These are phyloP conservation scores for Plagodis dolabraria DNA, from an alignment of 2,888 invertebrate species.

Conservation along the genomic window DNA sequence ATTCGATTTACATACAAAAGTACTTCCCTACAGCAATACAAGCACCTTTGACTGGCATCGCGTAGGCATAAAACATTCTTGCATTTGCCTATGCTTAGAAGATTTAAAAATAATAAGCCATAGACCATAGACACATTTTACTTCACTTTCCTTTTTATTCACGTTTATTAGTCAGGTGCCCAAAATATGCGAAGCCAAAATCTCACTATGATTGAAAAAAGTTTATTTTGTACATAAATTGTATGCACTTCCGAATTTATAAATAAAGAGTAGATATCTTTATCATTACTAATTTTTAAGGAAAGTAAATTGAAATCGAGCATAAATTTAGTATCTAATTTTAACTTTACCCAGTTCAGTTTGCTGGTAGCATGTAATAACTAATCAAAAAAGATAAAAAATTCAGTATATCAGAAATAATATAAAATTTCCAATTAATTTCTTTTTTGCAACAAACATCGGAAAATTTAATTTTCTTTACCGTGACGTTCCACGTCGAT, in stretches of 20 bases:
- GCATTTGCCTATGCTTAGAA: constrained; percentile 33
- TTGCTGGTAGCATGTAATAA: too few relatives aligned
- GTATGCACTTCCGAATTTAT: too few relatives aligned
- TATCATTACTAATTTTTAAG: not conserved
- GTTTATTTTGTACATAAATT: not conserved
- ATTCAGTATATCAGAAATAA: not conserved
- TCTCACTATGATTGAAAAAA: not conserved
- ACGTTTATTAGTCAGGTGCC: too few relatives aligned
- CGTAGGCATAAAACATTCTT: constrained; percentile 77
- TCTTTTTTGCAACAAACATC: constrained; percentile 16
- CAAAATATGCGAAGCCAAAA: not conserved
- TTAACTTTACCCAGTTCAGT: too few relatives aligned
- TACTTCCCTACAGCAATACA: constrained; percentile 68
- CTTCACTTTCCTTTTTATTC: not conserved
- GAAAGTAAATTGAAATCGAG: too few relatives aligned
- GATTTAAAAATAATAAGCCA: constrained; percentile 8
- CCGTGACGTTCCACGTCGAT: constrained; percentile 67
- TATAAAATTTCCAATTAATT: constrained; percentile 13
- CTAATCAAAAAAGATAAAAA: too few relatives aligned
- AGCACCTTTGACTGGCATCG: constrained; percentile 65
- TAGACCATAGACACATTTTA: constrained; percentile 5
- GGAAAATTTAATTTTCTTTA: constrained; percentile 44
- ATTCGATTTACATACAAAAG: constrained; percentile 82
- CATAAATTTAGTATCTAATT: too few relatives aligned
- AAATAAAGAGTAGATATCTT: not conserved